Conservation (phyloP, 1,140 invertebrate species). For the Drosophila lowei region DNA sequence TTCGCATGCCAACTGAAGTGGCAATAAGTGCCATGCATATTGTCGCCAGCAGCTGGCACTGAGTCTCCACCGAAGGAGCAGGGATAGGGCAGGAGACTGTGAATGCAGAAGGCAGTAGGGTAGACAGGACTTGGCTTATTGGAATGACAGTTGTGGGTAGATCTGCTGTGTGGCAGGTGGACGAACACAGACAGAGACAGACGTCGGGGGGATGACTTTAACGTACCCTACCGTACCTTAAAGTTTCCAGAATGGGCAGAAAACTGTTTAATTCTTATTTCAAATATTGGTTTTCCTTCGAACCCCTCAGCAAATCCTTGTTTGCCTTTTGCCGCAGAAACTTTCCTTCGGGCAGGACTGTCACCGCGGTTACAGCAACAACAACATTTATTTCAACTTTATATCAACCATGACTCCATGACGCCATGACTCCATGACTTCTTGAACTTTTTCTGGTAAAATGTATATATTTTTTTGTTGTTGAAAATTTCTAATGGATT, state of each 20-base stretch:
- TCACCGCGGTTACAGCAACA: constrained; percentile 39
- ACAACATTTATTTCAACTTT: constrained; percentile 51
- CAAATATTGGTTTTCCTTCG: background rate
- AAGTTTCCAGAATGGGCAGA: too few species aligned
- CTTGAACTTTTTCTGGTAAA: constrained; percentile 12
- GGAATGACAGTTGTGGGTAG: constrained; percentile 22
- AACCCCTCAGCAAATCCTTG: constrained; percentile 23
- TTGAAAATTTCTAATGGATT: constrained; percentile 50
- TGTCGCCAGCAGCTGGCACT: constrained; percentile 60
- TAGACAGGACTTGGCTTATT: constrained; percentile 36
- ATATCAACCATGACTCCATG: constrained; percentile 30
- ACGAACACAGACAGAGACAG: too few species aligned
- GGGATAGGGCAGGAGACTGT: constrained; percentile 11
- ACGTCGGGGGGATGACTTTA: too few species aligned
- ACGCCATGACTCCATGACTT: constrained; percentile 1
- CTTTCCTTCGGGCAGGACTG: constrained; percentile 18
- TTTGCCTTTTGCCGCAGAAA: constrained; percentile 29
- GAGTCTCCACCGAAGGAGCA: constrained; percentile 10
- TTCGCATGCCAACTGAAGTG: constrained; percentile 75
- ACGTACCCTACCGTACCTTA: too few species aligned
- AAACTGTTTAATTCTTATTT: too few species aligned
- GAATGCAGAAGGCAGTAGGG: constrained; percentile 26
- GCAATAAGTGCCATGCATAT: constrained; percentile 78
- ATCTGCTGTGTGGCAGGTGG: too few species aligned
- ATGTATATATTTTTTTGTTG: constrained; percentile 6